Percentiles rank a stretch among this genome's conserved stretches.
Conservation (phyloP, 1,140 invertebrate species). For the Drosophila ananassae region DNA sequence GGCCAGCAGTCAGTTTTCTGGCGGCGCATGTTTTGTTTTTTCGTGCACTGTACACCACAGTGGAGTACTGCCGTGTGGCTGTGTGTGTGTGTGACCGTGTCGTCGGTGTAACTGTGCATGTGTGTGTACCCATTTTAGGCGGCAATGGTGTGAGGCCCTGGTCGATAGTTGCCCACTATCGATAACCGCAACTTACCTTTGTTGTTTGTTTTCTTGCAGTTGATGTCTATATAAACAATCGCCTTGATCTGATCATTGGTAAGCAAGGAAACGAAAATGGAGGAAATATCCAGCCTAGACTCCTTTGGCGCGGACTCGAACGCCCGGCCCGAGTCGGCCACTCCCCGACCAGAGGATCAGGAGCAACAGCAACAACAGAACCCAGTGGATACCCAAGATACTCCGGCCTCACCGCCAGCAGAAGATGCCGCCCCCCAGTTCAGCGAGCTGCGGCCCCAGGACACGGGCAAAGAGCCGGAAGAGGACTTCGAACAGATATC, state of each 20-base stretch:
- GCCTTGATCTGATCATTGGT: slow-evolving; percentile 23
- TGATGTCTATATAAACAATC: slow-evolving; percentile 65
- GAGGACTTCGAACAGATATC: slow-evolving; percentile 81
- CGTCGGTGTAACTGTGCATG: slow-evolving; percentile 52
- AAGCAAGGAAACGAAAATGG: slow-evolving; percentile 47
- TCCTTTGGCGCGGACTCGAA: slow-evolving; percentile 74
- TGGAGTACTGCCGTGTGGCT: slow-evolving; percentile 44
- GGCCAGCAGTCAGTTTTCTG: slow-evolving; percentile 36
- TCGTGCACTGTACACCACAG: slow-evolving; percentile 77
- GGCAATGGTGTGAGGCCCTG: slow-evolving; percentile 72
- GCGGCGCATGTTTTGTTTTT: slow-evolving; percentile 80
- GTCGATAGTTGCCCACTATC: slow-evolving; percentile 54
- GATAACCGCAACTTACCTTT: slow-evolving; percentile 38
- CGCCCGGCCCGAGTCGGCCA: slow-evolving; percentile 59
- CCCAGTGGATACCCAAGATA: slow-evolving; percentile 39
- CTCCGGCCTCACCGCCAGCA: slow-evolving; percentile 56
- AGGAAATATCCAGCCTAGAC: slow-evolving; percentile 80
- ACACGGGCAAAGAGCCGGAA: slow-evolving; percentile 27
- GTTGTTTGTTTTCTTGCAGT: slow-evolving; percentile 66
- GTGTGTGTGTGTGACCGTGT: slow-evolving; percentile 49
- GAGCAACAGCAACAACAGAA: slow-evolving; percentile 14
- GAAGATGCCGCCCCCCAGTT: slow-evolving; percentile 44
- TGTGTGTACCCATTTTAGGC: slow-evolving; percentile 79
- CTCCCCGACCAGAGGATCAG: slow-evolving; percentile 62
- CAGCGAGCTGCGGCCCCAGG: background rate